Base-by-base conservation (phyloP, 2,888 invertebrate species). In the Agriopis leucophaearia region DNA sequence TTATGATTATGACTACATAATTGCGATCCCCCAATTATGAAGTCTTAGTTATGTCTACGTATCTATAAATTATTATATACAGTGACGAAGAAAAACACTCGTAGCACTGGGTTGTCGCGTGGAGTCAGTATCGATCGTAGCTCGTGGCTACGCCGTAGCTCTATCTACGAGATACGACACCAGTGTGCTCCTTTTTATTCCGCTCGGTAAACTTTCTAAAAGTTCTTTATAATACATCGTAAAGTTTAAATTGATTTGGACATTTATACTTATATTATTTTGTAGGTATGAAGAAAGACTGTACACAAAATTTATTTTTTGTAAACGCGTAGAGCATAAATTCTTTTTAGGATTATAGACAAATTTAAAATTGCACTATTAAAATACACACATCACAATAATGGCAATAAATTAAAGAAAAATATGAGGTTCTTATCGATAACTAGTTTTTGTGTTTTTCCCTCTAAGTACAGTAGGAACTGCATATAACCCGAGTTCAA, bases 111-210 rank as follows among this genome's bases (percentile, higher is more conserved):
- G 84, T 83, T 92, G 92, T 92, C 91, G 91, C 90, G 90, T 84
- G 83, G 86, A 79, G 76, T 13, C n/a, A 45, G 82, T 91, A 93
- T 93, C 88, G 93, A 93, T 92, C 92, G 92, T 86, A 84, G 86
- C 80, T 78, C 78, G 86, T 80, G 81, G 82, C 88, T 88, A 88
- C 89, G 86, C 70, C 88, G 87, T 86, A 84, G 88, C 81, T 55
- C 42, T 59, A 62, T 66, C 65, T 72, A 81, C 87, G 80, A 84
- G 81, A 78, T 55, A 44, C 55, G 55, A 55, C 55, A 55, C 78
- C 83, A 78, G 81, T 76, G 81, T 81, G 81, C 80, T 77, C 80
- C 81, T 84, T 86, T 88, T 88, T 83, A 82, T 86, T 85, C 74
- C 67, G 58, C 73, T 72, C 72, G 63, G 67, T 40, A 40, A 50